Base-by-base conservation (phyloP, 2,113 vertebrate species). In the Pseudorhombus dupliciocellatus region DNA sequence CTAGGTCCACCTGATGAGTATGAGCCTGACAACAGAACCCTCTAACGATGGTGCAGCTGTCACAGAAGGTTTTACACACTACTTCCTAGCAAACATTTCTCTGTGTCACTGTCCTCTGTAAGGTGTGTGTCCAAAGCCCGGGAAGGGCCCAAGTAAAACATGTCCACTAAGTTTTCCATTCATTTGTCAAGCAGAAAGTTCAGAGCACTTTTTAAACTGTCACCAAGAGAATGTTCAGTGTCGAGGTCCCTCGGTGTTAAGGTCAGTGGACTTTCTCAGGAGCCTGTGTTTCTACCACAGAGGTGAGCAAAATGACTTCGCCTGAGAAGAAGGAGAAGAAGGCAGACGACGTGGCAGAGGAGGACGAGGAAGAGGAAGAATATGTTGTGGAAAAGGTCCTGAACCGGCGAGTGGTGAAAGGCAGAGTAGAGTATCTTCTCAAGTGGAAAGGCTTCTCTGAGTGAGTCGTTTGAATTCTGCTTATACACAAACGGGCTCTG, bases 401-500 rank as follows among this genome's bases (percentile, higher is more conserved):
- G 58, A 97, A 98, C 24, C 94, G 96, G 20, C 93, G 97, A 31
- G 96, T 98, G 70, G 95, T 98, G 11, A 99, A 99, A 80, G 97
- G 97, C 20, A 97, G 94, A 83, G 95, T 98, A 64, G 97, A 99
- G 66, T 98, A 99, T 48, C 94, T 99, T 28, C 96, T 99, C 16
- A 99, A 99, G 87, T 99, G 97, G 97, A 99, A 98, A 84, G 97
- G 97, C 8, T 99, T 99, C 89, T 96, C 96, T 0, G 93, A 98
- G 97, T 99, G 91, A 96, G 88, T 82, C 6, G 37, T 60, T 3
- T 40, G 31, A 9, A 60, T 25, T 7, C 11, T 40, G 2, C 10
- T 4, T 34, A 34, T 34, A 34, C 31, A 34, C 10, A 0, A 34
- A 34, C 10, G 1, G 31, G 31, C 10, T 34, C 31, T 34, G 31